Evolutionary conservation across 2,113 vertebrate genomes (phyloP).

Genomic region (Octodon degus): DNA sequence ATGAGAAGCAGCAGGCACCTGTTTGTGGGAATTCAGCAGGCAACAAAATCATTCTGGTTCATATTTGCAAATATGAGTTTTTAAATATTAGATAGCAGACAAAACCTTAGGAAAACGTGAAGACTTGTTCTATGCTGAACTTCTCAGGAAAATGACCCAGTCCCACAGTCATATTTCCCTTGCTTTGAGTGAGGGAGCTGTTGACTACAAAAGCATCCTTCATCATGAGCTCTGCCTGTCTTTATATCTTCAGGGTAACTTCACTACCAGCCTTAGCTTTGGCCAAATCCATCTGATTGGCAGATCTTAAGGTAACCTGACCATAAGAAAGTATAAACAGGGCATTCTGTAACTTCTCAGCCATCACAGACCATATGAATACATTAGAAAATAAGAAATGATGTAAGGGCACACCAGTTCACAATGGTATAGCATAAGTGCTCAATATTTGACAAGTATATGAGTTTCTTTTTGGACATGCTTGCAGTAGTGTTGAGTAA

Average conservation of each 20-base stretch:
- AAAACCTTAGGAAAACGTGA: not conserved
- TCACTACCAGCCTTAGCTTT: accelerated
- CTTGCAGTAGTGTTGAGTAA: not conserved
- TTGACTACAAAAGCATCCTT: not conserved
- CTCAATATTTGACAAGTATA: not conserved
- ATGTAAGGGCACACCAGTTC: not conserved
- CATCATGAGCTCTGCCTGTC: not conserved
- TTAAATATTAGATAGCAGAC: not conserved
- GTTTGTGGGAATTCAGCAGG: not conserved
- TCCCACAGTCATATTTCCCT: not conserved
- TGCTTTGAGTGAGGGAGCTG: not conserved
- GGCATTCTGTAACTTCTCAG: not conserved
- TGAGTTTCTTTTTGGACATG: not conserved
- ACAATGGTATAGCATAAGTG: accelerated
- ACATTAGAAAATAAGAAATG: not conserved
- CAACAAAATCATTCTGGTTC: not conserved
- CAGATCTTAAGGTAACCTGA: not conserved
- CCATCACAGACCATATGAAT: not conserved
- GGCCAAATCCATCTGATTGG: accelerated
- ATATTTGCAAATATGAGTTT: not conserved
- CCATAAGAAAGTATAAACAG: not conserved
- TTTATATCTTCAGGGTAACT: accelerated
- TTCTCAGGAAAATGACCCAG: not conserved
- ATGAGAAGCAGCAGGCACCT: not conserved
- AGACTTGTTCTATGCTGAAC: not conserved